Conservation (phyloP, 2,113 vertebrate species). For the Phrynosoma blainvillii region DNA sequence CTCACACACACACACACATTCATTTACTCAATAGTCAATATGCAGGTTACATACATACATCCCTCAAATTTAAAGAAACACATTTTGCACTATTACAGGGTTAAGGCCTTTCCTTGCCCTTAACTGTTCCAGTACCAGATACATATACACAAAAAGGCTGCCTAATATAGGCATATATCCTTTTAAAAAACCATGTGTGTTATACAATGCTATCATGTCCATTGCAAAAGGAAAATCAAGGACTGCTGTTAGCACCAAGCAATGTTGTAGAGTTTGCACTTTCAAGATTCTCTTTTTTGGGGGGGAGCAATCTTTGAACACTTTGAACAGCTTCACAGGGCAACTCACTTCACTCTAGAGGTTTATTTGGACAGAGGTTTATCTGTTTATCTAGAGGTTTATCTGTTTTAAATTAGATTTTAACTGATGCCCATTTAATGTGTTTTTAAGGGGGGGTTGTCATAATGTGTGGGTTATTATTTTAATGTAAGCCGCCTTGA, state of each 20-base stretch:
- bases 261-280: background rate
- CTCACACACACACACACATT: too few species aligned
- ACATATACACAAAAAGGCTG: slow-evolving; percentile 49
- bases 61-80: slow-evolving; percentile 71
- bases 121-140: slow-evolving; percentile 71
- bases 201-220: slow-evolving; percentile 65
- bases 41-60: slow-evolving; percentile 46
- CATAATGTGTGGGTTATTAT: too few species aligned
- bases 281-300: slow-evolving; percentile 3
- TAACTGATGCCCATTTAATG: too few species aligned
- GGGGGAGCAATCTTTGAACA: background rate
- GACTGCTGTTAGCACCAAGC: slow-evolving; percentile 74
- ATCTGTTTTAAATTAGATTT: too few species aligned
- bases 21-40: slow-evolving; percentile 58
- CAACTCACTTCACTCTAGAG: background rate
- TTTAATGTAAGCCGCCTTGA: too few species aligned
- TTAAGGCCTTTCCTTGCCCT: slow-evolving; percentile 73
- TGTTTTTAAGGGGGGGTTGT: too few species aligned
- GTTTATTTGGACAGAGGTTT: background rate
- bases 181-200: slow-evolving; percentile 65
- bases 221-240: background rate
- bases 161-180: slow-evolving; percentile 83
- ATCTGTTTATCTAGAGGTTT: too few species aligned
- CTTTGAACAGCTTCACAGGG: fast-evolving
- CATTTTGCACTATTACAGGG: slow-evolving; percentile 78